Base-by-base conservation (phyloP, 2,113 vertebrate genomes). In the Delphinus delphis region DNA sequence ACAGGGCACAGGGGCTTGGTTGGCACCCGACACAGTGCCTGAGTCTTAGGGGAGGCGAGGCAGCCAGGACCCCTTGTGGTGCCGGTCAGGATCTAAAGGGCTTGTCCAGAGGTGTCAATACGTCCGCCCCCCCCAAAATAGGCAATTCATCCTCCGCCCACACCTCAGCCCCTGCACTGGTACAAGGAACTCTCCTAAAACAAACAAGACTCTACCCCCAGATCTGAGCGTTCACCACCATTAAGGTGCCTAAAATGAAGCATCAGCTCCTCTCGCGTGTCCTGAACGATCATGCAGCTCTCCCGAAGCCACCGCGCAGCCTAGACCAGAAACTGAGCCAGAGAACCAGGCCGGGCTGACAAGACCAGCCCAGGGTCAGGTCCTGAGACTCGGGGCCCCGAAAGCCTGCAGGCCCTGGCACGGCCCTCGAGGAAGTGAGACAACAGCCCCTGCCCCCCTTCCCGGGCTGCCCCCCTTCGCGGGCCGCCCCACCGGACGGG, bases 71-170 rank as follows among this genome's bases (percentile, higher is more conserved):
- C 68, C 8, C 0, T 18, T 5, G 18, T 4, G 63, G 76, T 15
- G 21, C 62, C 8, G 13, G 41, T 20, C 33, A 31, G 15, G 6
- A 20, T 18, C 21, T 6, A 62, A 11, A 13, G 44, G 13, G 12
- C 10, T 25, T 25, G 68, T 6, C 21, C 31, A 25, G 36, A 74
- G 71, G 55, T 0, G 2, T 18, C 58, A 23, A 11, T 10, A 17
- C 4, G 8, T 23, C 23, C 3, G 5, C 36, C 1, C 58, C 44
- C 73, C 73, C n/a, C 23, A 7, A 28, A 21, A 41, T 2, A 73
- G 17, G 5, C 3, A 21, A 10, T 6, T 26, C 1, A 1, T 31
- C 41, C 63, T 36, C 11, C 0, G 3, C 12, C 58, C 65, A 7
- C 31, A 55, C 62, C 65, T 18, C 26, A 36, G 79, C 77, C 68